phyloP scores from a whole-genome alignment of 2,888 invertebrate species.

The Lamellibrachia columna region DNA sequence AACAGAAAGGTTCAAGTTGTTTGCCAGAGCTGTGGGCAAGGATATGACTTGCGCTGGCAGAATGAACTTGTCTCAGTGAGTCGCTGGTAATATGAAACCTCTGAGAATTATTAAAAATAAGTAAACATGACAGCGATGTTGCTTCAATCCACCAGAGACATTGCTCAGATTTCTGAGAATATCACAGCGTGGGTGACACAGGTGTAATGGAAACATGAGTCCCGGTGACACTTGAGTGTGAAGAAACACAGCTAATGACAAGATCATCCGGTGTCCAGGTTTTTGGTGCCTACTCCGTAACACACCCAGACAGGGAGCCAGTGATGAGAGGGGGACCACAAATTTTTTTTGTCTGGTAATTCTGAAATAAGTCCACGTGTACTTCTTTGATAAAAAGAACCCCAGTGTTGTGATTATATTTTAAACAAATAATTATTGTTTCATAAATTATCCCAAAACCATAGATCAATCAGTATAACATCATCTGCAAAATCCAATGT shows the following conservation, averaged over 20 bases:
- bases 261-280: background rate
- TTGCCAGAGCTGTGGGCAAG: background rate
- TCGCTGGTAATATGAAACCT: background rate
- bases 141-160: background rate
- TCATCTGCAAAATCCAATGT: no score
- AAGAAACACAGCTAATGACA: background rate
- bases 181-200: background rate
- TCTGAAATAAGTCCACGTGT: background rate
- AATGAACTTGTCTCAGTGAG: background rate
- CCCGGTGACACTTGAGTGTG: background rate
- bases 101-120: conserved; percentile 16
- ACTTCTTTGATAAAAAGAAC: background rate
- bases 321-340: background rate
- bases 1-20: background rate
- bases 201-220: background rate
- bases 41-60: background rate
- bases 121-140: background rate
- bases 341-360: background rate
- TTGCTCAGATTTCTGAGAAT: background rate
- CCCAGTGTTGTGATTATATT: no score
- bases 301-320: background rate
- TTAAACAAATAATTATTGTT: no score
- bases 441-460: no score
- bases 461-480: no score
- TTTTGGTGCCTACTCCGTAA: background rate